Conservation (phyloP, 2,797 vertebrate genomes). For the Oreortyx pictus region DNA sequence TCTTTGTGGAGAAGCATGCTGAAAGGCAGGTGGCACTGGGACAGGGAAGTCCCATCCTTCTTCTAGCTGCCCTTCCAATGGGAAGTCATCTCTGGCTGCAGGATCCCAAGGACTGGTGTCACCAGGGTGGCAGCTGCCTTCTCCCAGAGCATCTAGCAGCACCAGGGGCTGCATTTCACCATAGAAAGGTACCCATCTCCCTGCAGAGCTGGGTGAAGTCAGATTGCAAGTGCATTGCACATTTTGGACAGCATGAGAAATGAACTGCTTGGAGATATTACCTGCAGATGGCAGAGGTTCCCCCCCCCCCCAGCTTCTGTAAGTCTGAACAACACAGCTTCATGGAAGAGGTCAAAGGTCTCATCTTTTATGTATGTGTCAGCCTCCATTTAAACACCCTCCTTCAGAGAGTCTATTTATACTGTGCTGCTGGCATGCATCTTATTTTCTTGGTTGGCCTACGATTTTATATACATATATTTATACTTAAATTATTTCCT, state of each 20-base stretch:
- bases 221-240: background rate
- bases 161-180: background rate
- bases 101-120: background rate
- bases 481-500: constrained; percentile 73
- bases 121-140: background rate
- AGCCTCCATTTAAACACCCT: constrained; percentile 16
- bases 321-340: constrained; percentile 14
- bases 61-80: background rate
- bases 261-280: background rate
- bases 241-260: background rate
- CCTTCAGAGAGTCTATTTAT: constrained; percentile 58
- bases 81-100: background rate
- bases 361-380: constrained; percentile 43
- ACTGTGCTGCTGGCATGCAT: constrained; percentile 18
- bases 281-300: background rate
- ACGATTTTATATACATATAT: constrained; percentile 45
- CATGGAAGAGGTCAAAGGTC: constrained; percentile 40
- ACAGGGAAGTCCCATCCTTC: background rate
- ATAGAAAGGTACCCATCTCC: background rate
- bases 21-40: background rate
- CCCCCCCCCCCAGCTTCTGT: background rate
- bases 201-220: background rate
- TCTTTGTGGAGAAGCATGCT: background rate
- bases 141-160: background rate
- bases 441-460: constrained; percentile 53